A percentile compares a stretch with the other conserved stretches of the same genome.
Conservation (phyloP, 2,113 vertebrate genomes). For the Pionites leucogaster region DNA sequence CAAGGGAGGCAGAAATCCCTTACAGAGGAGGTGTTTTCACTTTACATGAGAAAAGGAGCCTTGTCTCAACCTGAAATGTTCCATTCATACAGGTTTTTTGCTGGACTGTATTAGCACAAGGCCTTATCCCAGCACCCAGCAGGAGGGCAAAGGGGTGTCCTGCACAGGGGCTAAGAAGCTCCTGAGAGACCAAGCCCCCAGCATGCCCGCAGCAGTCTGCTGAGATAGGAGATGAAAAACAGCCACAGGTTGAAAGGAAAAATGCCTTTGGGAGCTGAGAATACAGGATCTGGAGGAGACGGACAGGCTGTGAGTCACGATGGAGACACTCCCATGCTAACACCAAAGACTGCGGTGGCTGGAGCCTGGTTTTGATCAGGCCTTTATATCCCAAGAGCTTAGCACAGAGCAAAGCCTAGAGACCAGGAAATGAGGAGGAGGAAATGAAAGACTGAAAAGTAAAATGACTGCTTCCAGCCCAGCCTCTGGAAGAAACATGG, state of each 20-base stretch:
- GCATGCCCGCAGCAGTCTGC: not conserved
- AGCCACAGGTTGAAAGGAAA: not conserved
- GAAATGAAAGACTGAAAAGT: not conserved
- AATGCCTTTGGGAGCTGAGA: not conserved
- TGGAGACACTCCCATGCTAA: not conserved
- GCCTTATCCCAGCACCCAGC: not conserved
- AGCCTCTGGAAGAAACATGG: not conserved
- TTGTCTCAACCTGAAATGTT: not conserved
- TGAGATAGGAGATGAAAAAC: not conserved
- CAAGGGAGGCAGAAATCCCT: not conserved
- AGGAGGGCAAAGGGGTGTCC: not conserved
- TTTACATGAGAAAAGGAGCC: not conserved
- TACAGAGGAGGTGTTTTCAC: not conserved
- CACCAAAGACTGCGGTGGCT: not conserved
- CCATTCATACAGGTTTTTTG: not conserved
- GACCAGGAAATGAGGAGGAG: constrained; percentile 13
- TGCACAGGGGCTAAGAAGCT: not conserved
- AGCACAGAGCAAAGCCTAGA: not conserved
- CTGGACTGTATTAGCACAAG: not conserved
- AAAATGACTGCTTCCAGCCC: not conserved
- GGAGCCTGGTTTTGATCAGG: not conserved
- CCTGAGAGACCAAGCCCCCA: not conserved
- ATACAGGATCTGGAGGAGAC: not conserved
- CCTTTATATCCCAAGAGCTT: not conserved
- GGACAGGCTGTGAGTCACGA: constrained; percentile 18